Percentiles rank a stretch among this genome's conserved stretches.
Conservation (phyloP, 2,888 invertebrate genomes). For the Phragmatobia fuliginosa region DNA sequence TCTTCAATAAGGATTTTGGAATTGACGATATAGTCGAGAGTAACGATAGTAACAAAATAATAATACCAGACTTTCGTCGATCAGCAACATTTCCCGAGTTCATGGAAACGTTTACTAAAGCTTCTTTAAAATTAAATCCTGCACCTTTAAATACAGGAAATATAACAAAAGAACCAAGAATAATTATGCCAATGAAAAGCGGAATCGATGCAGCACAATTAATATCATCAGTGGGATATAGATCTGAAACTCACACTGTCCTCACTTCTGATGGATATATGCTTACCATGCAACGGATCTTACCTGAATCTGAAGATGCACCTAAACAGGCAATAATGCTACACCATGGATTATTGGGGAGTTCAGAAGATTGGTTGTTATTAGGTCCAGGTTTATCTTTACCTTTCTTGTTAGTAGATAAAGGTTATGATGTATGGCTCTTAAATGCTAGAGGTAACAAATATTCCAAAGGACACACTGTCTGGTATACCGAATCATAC, state of each 20-base stretch:
- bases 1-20: neutral
- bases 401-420: slow-evolving; percentile 77
- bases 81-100: neutral
- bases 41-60: neutral
- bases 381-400: slow-evolving; percentile 57
- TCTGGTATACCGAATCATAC: slow-evolving; percentile 27
- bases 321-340: slow-evolving; percentile 50
- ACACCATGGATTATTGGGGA: slow-evolving; percentile 64
- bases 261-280: slow-evolving; percentile 61
- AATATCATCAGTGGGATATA: slow-evolving; percentile 39
- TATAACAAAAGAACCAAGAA: neutral
- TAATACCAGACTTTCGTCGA: neutral
- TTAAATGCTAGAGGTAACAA: slow-evolving; percentile 72
- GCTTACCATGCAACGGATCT: slow-evolving; percentile 58
- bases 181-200: slow-evolving; percentile 6
- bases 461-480: slow-evolving; percentile 57
- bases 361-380: slow-evolving; percentile 66
- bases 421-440: slow-evolving; percentile 86
- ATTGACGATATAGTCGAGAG: neutral
- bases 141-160: neutral
- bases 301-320: slow-evolving; percentile 16
- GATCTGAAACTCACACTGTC: slow-evolving; percentile 55
- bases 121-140: neutral
- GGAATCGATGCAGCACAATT: slow-evolving; percentile 10
- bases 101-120: neutral